Percentiles rank a stretch among this genome's conserved stretches.
phyloP scores from a whole-genome alignment of 2,797 vertebrate genomes.

The Psittacula echo region DNA sequence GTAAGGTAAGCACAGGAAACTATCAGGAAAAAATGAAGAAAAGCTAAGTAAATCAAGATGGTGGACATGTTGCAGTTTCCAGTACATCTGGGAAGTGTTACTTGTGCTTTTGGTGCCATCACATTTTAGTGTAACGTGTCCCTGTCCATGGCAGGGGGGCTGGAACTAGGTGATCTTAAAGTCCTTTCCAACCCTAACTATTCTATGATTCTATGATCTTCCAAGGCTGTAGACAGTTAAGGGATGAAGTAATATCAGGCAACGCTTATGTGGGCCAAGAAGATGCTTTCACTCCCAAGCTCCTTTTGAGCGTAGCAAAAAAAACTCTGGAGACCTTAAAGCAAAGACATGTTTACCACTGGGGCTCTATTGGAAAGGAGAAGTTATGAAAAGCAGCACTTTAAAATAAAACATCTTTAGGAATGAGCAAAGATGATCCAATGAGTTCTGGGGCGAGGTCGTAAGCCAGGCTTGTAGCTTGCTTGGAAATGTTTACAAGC shows the following conservation, averaged over 20 bases:
- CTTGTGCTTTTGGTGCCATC: neutral
- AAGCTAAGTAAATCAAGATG: neutral
- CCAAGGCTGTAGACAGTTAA: neutral
- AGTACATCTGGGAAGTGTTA: neutral
- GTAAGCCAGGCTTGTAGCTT: neutral
- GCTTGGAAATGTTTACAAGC: neutral
- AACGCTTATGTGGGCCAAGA: neutral
- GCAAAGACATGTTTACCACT: fast-evolving
- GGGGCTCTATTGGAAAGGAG: neutral
- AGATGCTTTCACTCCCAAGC: neutral
- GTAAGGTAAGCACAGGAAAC: neutral
- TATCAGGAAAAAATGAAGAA: neutral
- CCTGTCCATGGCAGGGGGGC: neutral
- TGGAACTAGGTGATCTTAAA: neutral
- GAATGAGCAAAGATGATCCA: neutral
- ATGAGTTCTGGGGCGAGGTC: fast-evolving
- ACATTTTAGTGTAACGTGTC: neutral
- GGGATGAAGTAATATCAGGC: neutral
- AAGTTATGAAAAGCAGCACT: neutral
- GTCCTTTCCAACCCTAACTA: no score
- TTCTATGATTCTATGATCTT: neutral
- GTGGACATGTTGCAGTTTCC: neutral
- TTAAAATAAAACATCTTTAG: neutral
- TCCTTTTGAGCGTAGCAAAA: neutral
- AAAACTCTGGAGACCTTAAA: neutral